These are phyloP conservation scores for Ametastegia equiseti DNA, from an alignment of 2,888 invertebrate species.

Conservation along the genomic window DNA sequence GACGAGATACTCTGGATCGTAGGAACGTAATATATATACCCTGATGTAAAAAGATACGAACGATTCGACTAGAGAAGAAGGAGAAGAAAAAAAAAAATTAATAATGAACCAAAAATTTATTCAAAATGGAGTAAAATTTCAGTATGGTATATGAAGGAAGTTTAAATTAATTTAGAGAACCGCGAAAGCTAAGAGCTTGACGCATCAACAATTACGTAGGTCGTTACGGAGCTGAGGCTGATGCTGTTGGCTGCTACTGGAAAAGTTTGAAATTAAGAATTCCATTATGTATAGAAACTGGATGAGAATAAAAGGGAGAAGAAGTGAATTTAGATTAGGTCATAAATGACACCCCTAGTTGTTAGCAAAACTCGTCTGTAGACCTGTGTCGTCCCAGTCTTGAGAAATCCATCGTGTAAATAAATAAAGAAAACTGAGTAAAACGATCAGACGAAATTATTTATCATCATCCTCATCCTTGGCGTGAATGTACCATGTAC, in stretches of 20 bases:
- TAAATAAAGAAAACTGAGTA: background rate
- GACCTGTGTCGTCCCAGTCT: background rate
- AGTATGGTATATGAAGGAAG: no score
- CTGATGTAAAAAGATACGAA: no score
- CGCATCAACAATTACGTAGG: background rate
- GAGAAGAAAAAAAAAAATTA: no score
- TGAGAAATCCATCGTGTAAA: background rate
- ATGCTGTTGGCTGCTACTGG: background rate
- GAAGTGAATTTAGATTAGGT: constrained; percentile 40
- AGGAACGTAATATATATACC: no score
- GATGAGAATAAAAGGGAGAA: background rate
- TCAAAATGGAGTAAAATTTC: no score
- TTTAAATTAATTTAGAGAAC: background rate
- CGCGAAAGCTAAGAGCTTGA: background rate
- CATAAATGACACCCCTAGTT: constrained; percentile 37
- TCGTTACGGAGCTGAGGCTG: background rate
- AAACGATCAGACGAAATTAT: background rate
- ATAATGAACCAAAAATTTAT: no score
- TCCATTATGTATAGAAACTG: constrained; percentile 1
- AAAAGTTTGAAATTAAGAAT: constrained; percentile 42
- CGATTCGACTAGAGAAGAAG: no score
- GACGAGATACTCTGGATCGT: no score
- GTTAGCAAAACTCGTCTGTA: background rate
- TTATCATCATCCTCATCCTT: background rate
- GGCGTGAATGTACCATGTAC: background rate